Base-by-base conservation (phyloP, 1,140 invertebrate genomes). In the Bombyx mori region DNA sequence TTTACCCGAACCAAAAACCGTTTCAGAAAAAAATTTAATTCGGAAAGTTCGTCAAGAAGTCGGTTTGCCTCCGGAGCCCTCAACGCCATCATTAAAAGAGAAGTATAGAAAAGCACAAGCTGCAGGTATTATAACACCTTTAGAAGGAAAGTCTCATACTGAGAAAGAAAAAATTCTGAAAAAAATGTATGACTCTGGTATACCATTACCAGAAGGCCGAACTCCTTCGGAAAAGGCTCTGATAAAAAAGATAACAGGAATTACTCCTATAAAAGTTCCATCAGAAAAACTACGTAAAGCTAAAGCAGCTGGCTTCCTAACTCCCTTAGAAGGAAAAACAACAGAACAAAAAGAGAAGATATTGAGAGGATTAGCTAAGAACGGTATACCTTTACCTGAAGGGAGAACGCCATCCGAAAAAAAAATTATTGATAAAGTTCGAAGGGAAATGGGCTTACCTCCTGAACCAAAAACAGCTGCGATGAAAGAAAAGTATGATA, bases 291-390 rank as follows among this genome's bases (percentile, higher is more conserved):
- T 54, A 26, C 49, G 52, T 35, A 65, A 65, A 63, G 60, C 62
- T 12, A 62, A 60, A 62, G 55, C 58, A 8, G 60, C 54, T 22
- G 69, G 66, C 1, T 42, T 68, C 42, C 51, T 68, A n/a, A 66
- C 63, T 6, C 63, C 63, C 1, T 48, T 71, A 10, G 47, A 53
- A 55, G 62, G 62, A 8, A 67, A 67, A 54, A 58, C 60, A 26
- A 8, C 58, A 35, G 48, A 22, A 8, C 46, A 65, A 44, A 75
- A 71, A 62, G 69, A 70, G 69, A 62, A 62, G 61, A 66, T 69
- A 48, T 22, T 76, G 9, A 61, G 35, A 60, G 54, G 57, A 3
- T 46, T 66, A 52, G 65, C 57, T 10, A 58, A 56, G 52, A 22
- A 42, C 18, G 62, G 60, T 12, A 7, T 67, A 44, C 62, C 65